phyloP scores from a whole-genome alignment of 2,113 vertebrate genomes.

The Ailurus styani region DNA sequence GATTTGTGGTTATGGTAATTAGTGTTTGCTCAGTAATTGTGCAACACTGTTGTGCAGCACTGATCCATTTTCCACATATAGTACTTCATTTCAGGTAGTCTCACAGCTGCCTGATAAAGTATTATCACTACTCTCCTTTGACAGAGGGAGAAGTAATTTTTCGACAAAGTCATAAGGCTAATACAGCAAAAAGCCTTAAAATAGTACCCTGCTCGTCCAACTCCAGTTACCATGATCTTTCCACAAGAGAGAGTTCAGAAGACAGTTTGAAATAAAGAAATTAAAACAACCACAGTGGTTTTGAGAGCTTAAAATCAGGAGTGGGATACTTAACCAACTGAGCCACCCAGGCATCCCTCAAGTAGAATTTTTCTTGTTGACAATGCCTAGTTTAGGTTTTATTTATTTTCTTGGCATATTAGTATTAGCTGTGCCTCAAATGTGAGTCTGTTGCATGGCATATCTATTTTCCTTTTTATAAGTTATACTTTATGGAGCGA shows the following conservation, averaged over 20 bases:
- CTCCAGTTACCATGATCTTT: background rate
- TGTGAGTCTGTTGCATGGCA: fast-evolving
- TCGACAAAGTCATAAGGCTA: background rate
- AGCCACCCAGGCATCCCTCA: background rate
- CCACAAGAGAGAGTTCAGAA: background rate
- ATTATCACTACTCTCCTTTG: background rate
- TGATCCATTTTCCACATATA: background rate
- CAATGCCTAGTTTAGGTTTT: background rate
- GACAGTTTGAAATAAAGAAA: background rate
- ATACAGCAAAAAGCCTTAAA: background rate
- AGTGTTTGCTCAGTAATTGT: background rate
- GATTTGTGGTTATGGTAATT: background rate
- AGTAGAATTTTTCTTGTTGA: background rate
- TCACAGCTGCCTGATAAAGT: background rate
- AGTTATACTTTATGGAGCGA: background rate
- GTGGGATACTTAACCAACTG: background rate
- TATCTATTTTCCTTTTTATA: background rate
- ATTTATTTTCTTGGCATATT: background rate
- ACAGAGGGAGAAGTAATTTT: background rate
- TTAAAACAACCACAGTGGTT: background rate
- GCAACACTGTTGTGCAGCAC: background rate
- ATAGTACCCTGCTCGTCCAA: background rate
- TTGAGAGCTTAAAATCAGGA: background rate
- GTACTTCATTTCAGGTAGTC: background rate
- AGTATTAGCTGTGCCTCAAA: background rate